phyloP scores from a whole-genome alignment of 2,888 invertebrate genomes.

The Leucophora obtusa region DNA sequence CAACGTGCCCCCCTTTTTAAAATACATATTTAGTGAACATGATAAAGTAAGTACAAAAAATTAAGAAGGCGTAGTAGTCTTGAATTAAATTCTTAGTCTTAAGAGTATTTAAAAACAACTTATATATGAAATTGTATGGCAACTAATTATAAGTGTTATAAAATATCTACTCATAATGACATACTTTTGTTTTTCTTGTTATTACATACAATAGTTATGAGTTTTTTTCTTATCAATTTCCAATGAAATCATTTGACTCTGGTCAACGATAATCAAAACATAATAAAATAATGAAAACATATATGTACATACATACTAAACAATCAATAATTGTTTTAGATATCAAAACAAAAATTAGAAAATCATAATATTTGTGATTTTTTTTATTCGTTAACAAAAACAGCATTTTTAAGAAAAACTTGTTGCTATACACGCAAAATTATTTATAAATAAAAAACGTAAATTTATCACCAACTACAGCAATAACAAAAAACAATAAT shows the following conservation, averaged over 20 bases:
- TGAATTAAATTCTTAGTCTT: not conserved
- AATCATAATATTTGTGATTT: too few relatives aligned
- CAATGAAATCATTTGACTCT: not conserved
- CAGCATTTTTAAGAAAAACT: conserved; percentile 10
- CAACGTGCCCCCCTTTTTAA: not conserved
- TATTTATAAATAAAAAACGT: conserved; percentile 17
- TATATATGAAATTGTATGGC: not conserved
- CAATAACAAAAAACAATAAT: conserved; percentile 23
- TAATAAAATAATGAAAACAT: not conserved
- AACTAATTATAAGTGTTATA: not conserved
- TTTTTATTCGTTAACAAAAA: too few relatives aligned
- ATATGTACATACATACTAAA: too few relatives aligned
- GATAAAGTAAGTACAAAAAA: not conserved
- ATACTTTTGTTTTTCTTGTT: not conserved
- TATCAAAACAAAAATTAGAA: too few relatives aligned
- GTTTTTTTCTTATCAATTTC: not conserved
- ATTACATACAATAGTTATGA: not conserved
- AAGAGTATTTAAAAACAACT: not conserved
- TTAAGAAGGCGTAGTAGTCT: too few relatives aligned
- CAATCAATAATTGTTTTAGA: too few relatives aligned
- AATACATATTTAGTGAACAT: not conserved
- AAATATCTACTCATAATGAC: not conserved
- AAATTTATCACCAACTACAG: conserved; percentile 1
- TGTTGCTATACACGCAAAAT: conserved; percentile 49
- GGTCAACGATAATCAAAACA: not conserved